These are phyloP conservation scores for Zaprionus obscuricornis DNA, from an alignment of 2,888 invertebrate genomes.

Conservation along the genomic window DNA sequence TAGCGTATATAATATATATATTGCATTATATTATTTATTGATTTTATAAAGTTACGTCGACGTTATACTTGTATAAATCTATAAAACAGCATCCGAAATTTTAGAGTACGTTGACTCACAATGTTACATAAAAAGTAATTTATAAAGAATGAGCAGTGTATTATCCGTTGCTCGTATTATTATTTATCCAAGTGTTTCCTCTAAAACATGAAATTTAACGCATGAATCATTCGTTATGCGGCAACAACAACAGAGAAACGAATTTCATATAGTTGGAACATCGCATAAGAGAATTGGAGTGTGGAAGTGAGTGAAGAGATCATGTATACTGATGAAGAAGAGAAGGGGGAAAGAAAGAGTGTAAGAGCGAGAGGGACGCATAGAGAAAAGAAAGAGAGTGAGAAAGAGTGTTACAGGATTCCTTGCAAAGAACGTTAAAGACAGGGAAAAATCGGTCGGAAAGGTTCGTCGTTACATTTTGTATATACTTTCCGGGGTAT, in stretches of 20 bases:
- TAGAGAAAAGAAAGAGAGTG: constrained; percentile 6
- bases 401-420: constrained; percentile 32
- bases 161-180: constrained; percentile 21
- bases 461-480: constrained; percentile 44
- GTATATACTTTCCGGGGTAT: constrained; percentile 10
- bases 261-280: constrained; percentile 9
- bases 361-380: too few relatives aligned
- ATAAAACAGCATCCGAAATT: constrained; percentile 46
- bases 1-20: constrained; percentile 8
- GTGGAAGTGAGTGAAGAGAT: too few relatives aligned
- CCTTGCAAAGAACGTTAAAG: constrained; percentile 64
- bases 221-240: constrained; percentile 54
- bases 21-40: neutral
- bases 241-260: constrained; percentile 8
- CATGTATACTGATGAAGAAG: too few relatives aligned
- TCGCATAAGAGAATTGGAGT: constrained; percentile 24
- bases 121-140: constrained; percentile 24
- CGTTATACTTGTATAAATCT: too few relatives aligned
- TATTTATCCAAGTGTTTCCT: constrained; percentile 74
- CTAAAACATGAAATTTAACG: constrained; percentile 51
- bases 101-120: constrained; percentile 40
- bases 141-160: constrained; percentile 14
- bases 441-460: constrained; percentile 67
- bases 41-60: constrained; percentile 23
- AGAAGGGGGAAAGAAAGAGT: neutral